A percentile compares a stretch with the other conserved stretches of the same genome.
Evolutionary conservation across 1,140 invertebrate species (phyloP).

Genomic region (Drosophila pectinifera): DNA sequence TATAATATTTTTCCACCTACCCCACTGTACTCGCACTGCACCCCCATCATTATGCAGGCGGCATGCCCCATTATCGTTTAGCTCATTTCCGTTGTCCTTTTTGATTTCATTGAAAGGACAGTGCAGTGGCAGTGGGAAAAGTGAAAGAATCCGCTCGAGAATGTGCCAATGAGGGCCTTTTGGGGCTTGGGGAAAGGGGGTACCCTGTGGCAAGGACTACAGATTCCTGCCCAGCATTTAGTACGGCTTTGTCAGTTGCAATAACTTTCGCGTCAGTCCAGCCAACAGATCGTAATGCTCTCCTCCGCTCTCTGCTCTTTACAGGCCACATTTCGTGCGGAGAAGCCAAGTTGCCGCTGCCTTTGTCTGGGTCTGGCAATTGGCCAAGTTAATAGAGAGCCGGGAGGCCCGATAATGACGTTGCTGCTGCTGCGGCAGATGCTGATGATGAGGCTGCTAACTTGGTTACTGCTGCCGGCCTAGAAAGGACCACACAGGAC

Average conservation of each 20-base stretch:
- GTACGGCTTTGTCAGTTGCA: constrained; percentile 68
- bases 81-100: constrained; percentile 70
- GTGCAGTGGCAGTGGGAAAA: background rate
- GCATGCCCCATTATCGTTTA: constrained; percentile 75
- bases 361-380: constrained; percentile 74
- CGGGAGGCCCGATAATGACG: constrained; percentile 70
- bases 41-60: constrained; percentile 67
- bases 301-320: constrained; percentile 41
- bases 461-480: constrained; percentile 78
- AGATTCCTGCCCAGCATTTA: constrained; percentile 17
- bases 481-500: constrained; percentile 47
- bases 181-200: constrained; percentile 11
- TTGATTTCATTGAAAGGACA: constrained; percentile 33
- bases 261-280: constrained; percentile 79
- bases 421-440: constrained; percentile 66
- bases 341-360: constrained; percentile 42
- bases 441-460: constrained; percentile 77
- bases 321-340: constrained; percentile 51
- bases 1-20: background rate
- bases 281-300: constrained; percentile 66
- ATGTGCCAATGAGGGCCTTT: constrained; percentile 61
- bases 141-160: constrained; percentile 18
- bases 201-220: constrained; percentile 3
- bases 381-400: constrained; percentile 81
- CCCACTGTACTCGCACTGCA: constrained; percentile 26